Percentiles rank a stretch among this genome's conserved stretches.
Evolutionary conservation across 2,888 invertebrate genomes (phyloP).

Genomic region (Pseudeuparius sepicola): DNA sequence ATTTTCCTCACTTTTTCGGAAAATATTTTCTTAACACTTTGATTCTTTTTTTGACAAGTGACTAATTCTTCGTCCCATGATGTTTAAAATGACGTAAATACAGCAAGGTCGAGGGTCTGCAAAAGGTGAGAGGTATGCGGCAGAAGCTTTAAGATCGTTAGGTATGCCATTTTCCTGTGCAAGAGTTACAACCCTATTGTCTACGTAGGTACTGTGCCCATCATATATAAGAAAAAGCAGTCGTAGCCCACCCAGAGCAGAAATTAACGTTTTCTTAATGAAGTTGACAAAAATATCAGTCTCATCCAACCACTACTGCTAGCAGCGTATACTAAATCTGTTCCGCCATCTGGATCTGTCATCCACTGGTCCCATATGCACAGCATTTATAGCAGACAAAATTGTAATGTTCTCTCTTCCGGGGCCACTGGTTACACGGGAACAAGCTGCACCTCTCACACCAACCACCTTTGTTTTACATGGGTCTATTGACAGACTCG

Average conservation of each 20-base stretch:
- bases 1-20: slow-evolving; percentile 6
- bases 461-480: slow-evolving; percentile 20
- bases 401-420: slow-evolving; percentile 29
- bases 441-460: slow-evolving; percentile 12
- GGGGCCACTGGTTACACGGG: slow-evolving; percentile 24
- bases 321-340: too few relatives aligned
- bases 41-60: slow-evolving; percentile 10
- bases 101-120: slow-evolving; percentile 1
- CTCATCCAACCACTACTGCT: too few relatives aligned
- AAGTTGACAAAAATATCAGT: too few relatives aligned
- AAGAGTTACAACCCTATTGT: slow-evolving; percentile 14
- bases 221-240: too few relatives aligned
- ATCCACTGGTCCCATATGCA: slow-evolving; percentile 31
- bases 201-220: too few relatives aligned
- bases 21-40: slow-evolving; percentile 7
- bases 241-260: too few relatives aligned
- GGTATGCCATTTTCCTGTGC: slow-evolving; percentile 13
- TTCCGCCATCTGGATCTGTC: too few relatives aligned
- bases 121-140: slow-evolving; percentile 2
- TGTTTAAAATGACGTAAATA: slow-evolving; percentile 1
- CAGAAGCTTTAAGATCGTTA: too few relatives aligned
- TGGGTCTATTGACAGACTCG: slow-evolving; percentile 18
- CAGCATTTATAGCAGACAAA: slow-evolving; percentile 22
- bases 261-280: too few relatives aligned
- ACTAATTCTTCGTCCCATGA: slow-evolving; percentile 4